Conservation (phyloP, 2,888 invertebrate genomes). For the Blastobasis adustella region DNA sequence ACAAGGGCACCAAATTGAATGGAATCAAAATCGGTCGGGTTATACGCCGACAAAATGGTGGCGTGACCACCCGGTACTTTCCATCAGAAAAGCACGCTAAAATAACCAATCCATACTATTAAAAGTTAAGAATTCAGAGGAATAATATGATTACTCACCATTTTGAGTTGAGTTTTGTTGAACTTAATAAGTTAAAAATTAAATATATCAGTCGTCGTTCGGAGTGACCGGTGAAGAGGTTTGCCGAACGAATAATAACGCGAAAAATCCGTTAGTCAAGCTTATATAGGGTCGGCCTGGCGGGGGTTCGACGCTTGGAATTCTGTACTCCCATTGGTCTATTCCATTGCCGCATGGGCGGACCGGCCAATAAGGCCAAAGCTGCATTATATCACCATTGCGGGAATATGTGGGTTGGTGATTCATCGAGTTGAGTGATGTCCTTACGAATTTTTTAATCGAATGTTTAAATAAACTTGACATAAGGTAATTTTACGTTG, state of each 20-base stretch:
- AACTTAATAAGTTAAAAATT: conserved; percentile 61
- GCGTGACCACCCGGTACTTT: conserved; percentile 44
- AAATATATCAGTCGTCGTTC: conserved; percentile 70
- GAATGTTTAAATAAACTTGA: no score
- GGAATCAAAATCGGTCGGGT: conserved; percentile 21
- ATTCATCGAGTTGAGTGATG: conserved; percentile 13
- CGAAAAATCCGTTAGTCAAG: conserved; percentile 51
- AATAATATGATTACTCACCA: conserved; percentile 51
- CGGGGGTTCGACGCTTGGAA: conserved; percentile 68
- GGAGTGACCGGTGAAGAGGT: conserved; percentile 80
- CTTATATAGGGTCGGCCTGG: conserved; percentile 73
- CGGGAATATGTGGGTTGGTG: conserved; percentile 66
- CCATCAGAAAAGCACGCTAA: conserved; percentile 13
- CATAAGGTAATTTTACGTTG: no score
- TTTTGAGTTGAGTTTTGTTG: conserved; percentile 65
- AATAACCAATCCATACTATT: not conserved
- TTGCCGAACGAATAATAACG: conserved; percentile 79
- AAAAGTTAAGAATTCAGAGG: conserved; percentile 2
- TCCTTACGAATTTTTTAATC: no score
- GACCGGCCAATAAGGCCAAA: conserved; percentile 59
- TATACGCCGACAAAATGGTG: conserved; percentile 60
- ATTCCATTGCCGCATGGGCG: conserved; percentile 55
- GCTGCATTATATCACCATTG: conserved; percentile 65
- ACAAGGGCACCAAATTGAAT: conserved; percentile 15
- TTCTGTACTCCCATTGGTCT: conserved; percentile 60